Base-by-base conservation (phyloP, 2,797 vertebrate genomes). In the Sebastes umbrosus region DNA sequence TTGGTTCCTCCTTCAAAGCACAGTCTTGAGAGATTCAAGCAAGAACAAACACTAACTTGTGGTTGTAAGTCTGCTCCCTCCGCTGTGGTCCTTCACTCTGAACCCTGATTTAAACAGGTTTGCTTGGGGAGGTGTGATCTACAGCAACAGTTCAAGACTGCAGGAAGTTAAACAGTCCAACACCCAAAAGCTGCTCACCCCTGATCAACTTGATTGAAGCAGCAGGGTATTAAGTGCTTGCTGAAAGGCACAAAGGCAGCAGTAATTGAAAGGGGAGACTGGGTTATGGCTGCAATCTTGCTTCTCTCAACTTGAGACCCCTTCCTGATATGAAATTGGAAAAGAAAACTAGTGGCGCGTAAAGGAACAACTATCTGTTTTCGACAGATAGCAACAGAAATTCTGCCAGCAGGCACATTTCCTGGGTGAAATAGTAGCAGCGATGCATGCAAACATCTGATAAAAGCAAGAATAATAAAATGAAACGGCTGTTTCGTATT, bases 191-290 rank as follows among this genome's bases (percentile, higher is more conserved):
- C 39, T 20, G 68, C 66, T 84, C 27, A 20, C 2, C 6, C 3
- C 59, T 16, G 34, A 79, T 65, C 76, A 67, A 36, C 54, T 4
- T 6, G 63, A 43, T 32, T 60, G 54, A 57, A 65, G 43, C 34
- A 80, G 46, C 27, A 39, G 25, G 65, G 64, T 64, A 80, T 39
- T 70, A 79, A 73, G 54, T 50, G 75, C 34, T 86, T 81, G 74
- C 84, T 87, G 32, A 88, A 87, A 84, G 77, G 77, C 69, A 86
- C 70, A 72, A 75, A 77, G 66, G 83, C 50, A 85, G 76, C 75
- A 55, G 39, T 59, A 74, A 84, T 76, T 59, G 29, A 75, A 84
- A 70, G 8, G 29, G 25, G 7, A 43, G n/a, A 62, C 65, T 50
- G 24, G 4, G 68, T 59, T 43, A 52, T n/a, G 43, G 55, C 60